Evolutionary conservation across 2,797 vertebrate species (phyloP).

Genomic region (Pseudochaenichthys georgianus): DNA sequence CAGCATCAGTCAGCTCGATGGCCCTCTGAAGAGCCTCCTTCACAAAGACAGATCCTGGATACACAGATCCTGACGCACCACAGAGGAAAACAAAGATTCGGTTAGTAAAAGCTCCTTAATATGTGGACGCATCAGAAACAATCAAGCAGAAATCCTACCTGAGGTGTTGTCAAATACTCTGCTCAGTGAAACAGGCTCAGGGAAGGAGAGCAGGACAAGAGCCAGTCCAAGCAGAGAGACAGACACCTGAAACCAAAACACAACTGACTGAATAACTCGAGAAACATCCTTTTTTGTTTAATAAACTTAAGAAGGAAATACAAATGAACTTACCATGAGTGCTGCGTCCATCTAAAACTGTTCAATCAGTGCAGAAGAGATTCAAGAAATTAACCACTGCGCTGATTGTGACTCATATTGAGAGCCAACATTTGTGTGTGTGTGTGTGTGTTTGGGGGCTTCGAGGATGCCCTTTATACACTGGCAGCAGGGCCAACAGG

Average conservation of each 20-base stretch:
- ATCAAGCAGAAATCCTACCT: constrained; percentile 70
- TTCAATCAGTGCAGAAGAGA: constrained; percentile 2
- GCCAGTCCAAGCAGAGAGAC: constrained; percentile 61
- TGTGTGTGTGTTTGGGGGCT: constrained; percentile 36
- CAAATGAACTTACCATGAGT: constrained; percentile 66
- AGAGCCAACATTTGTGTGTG: constrained; percentile 36
- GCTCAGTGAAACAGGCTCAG: constrained; percentile 57
- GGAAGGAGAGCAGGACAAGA: constrained; percentile 66
- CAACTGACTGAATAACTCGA: constrained; percentile 2
- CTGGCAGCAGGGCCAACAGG: constrained; percentile 66
- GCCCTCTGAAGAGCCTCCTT: constrained; percentile 81
- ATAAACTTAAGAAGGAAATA: not conserved
- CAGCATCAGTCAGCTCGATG: constrained; percentile 80
- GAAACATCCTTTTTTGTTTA: not conserved
- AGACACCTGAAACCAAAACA: constrained; percentile 69
- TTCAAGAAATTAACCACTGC: not conserved
- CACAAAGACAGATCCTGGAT: constrained; percentile 77
- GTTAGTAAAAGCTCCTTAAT: not conserved
- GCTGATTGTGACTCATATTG: constrained; percentile 34
- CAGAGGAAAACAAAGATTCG: not conserved
- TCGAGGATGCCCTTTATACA: constrained; percentile 78
- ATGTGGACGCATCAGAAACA: not conserved
- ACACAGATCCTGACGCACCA: constrained; percentile 61
- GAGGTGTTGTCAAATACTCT: constrained; percentile 62
- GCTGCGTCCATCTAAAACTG: constrained; percentile 57